These are phyloP conservation scores for Pteruthius melanotis DNA, from an alignment of 2,113 vertebrate genomes.

Conservation along the genomic window DNA sequence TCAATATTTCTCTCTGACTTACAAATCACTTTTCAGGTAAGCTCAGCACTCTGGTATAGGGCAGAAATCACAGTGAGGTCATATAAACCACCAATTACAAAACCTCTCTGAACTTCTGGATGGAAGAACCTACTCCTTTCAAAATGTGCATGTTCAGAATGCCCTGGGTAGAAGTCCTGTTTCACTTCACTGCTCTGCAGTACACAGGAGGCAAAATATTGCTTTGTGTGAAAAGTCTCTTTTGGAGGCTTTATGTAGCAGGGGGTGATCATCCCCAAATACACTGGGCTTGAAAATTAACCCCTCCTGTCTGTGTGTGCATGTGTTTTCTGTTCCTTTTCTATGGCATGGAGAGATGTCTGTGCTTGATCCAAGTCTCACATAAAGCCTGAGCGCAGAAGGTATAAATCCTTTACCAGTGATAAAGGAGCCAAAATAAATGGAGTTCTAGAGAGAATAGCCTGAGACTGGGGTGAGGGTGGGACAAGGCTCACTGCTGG, in stretches of 20 bases:
- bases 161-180: neutral
- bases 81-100: neutral
- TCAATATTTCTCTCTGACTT: neutral
- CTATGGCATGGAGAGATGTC: neutral
- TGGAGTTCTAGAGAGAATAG: neutral
- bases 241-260: neutral
- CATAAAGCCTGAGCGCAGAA: neutral
- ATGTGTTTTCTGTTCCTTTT: neutral
- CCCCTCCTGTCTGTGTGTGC: neutral
- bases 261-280: neutral
- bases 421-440: neutral
- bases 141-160: neutral
- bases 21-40: constrained; percentile 6
- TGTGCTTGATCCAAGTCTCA: neutral
- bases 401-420: neutral
- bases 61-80: constrained; percentile 33
- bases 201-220: neutral
- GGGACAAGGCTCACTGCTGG: neutral
- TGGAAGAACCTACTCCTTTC: neutral
- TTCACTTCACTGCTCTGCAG: neutral
- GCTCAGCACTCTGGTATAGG: neutral
- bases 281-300: neutral
- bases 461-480: neutral
- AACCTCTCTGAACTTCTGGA: neutral
- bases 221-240: neutral